Conservation (phyloP, 2,113 vertebrate genomes). For the Gallinago media region DNA sequence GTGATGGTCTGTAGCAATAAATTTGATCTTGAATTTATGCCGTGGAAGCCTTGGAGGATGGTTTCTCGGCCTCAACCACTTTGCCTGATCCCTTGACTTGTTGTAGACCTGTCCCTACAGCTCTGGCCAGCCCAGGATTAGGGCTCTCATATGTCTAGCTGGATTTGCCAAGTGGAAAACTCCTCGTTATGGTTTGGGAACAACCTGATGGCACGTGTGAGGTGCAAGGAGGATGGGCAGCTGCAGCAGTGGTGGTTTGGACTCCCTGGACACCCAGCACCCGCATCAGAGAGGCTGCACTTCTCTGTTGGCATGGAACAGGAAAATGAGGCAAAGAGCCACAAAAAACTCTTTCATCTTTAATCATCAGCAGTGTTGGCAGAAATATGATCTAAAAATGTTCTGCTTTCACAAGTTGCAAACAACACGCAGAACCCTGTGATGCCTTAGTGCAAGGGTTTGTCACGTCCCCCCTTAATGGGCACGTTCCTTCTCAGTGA, state of each 20-base stretch:
- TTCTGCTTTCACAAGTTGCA: background rate
- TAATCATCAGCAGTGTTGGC: background rate
- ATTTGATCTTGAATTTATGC: background rate
- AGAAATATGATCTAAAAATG: background rate
- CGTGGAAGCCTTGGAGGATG: background rate
- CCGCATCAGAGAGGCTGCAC: background rate
- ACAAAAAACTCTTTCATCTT: background rate
- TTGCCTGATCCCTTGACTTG: background rate
- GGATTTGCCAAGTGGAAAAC: background rate
- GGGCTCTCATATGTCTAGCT: background rate
- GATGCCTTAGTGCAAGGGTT: background rate
- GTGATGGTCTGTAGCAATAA: background rate
- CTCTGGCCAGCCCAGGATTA: background rate
- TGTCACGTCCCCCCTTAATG: background rate
- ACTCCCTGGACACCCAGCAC: background rate
- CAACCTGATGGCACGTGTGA: background rate
- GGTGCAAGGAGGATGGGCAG: background rate
- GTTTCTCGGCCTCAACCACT: background rate
- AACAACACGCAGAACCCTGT: background rate
- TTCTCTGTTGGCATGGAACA: background rate
- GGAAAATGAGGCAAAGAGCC: background rate
- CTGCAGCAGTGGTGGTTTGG: background rate
- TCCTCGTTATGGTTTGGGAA: fast-evolving
- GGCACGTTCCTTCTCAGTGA: background rate
- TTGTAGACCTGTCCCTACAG: background rate